Percentiles rank a stretch among this genome's conserved stretches.
Conservation (phyloP, 1,140 invertebrate genomes). For the Platyscapa corneri region DNA sequence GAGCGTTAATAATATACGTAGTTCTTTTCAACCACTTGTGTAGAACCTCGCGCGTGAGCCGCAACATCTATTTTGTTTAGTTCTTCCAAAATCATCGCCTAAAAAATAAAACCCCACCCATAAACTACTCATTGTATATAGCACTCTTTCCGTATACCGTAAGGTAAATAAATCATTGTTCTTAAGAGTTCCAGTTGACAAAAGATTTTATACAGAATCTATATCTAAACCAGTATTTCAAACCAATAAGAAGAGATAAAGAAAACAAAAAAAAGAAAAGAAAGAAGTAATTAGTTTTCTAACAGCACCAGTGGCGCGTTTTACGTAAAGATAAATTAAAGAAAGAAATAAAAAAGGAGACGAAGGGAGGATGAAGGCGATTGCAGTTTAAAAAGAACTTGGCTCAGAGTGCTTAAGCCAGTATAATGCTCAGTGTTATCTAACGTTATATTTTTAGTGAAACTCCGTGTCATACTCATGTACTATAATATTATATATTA, state of each 20-base stretch:
- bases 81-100: conserved; percentile 39
- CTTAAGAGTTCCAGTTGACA: conserved; percentile 72
- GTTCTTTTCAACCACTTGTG: conserved; percentile 19
- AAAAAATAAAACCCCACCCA: conserved; percentile 31
- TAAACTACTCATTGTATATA: conserved; percentile 54
- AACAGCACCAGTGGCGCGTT: conserved; percentile 64
- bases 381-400: conserved; percentile 46
- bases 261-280: conserved; percentile 33
- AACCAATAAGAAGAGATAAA: conserved; percentile 66
- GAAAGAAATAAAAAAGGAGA: conserved; percentile 40
- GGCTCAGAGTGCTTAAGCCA: conserved; percentile 69
- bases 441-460: conserved; percentile 72
- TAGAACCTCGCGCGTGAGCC: conserved; percentile 37
- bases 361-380: conserved; percentile 16
- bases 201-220: conserved; percentile 72
- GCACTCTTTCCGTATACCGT: conserved; percentile 61
- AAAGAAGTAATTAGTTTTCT: conserved; percentile 73
- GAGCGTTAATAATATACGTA: conserved; percentile 15
- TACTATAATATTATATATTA: conserved; percentile 54
- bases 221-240: conserved; percentile 74
- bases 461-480: conserved; percentile 72
- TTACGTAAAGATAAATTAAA: conserved; percentile 60
- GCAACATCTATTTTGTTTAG: conserved; percentile 30
- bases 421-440: conserved; percentile 68
- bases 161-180: conserved; percentile 67